Percentiles rank a stretch among this genome's conserved stretches.
Evolutionary conservation across 1,140 invertebrate species (phyloP).

Genomic region (Planococcus citri): DNA sequence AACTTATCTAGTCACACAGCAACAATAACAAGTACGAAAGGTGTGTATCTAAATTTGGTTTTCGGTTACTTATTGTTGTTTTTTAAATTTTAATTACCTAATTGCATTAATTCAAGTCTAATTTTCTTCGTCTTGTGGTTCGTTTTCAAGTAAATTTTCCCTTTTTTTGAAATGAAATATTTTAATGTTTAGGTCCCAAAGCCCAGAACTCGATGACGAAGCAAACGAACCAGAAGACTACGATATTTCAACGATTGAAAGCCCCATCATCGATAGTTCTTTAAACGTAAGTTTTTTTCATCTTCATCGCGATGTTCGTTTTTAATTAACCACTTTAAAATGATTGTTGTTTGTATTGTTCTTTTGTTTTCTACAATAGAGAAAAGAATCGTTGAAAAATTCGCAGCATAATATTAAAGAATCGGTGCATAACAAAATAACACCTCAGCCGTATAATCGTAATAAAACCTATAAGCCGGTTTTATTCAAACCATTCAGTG

Average conservation of each 20-base stretch:
- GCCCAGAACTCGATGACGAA: background rate
- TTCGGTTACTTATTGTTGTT: background rate
- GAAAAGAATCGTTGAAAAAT: background rate
- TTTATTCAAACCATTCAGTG: constrained; percentile 33
- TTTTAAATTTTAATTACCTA: too few relatives aligned
- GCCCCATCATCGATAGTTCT: background rate
- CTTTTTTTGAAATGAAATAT: too few relatives aligned
- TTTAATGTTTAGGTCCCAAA: background rate
- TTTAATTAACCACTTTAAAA: too few relatives aligned
- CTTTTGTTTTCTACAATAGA: too few relatives aligned
- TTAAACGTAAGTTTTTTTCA: background rate
- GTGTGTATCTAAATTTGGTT: constrained; percentile 21
- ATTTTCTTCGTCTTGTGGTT: too few relatives aligned
- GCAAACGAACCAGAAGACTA: background rate
- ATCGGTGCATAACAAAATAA: constrained; percentile 7
- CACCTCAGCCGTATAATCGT: constrained; percentile 33
- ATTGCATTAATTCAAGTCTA: too few relatives aligned
- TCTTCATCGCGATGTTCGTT: too few relatives aligned
- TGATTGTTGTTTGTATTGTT: too few relatives aligned
- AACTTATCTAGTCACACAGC: constrained; percentile 15
- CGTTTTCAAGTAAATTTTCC: too few relatives aligned
- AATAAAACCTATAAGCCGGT: constrained; percentile 37
- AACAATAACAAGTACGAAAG: constrained; percentile 17
- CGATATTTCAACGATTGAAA: background rate
- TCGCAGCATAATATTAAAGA: background rate